phyloP scores from a whole-genome alignment of 2,797 vertebrate genomes.

The Ambastaia sidthimunki region DNA sequence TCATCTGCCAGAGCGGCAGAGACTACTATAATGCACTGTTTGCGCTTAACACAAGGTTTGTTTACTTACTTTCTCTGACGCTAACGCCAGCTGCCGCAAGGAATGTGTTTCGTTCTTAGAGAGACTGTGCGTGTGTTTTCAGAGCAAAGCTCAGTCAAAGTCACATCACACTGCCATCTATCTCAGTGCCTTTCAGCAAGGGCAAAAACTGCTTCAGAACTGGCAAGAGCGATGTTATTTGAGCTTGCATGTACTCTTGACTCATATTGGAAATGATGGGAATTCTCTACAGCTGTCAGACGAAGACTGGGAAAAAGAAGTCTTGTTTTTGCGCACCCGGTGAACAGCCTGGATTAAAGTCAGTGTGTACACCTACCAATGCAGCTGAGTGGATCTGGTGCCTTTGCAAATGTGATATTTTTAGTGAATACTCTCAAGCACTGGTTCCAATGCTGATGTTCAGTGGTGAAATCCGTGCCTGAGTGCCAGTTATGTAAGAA shows the following conservation, averaged over 20 bases:
- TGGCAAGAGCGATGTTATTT: background rate
- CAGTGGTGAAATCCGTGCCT: constrained; percentile 58
- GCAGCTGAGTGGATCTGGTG: constrained; percentile 18
- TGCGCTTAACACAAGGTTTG: constrained; percentile 7
- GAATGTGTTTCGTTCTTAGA: constrained; percentile 27
- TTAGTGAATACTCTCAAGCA: constrained; percentile 25
- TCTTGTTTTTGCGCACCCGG: constrained; percentile 29
- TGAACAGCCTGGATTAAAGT: constrained; percentile 17
- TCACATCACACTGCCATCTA: constrained; percentile 28
- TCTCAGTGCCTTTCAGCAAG: constrained; percentile 42
- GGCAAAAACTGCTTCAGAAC: background rate
- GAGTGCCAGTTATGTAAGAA: constrained; percentile 75
- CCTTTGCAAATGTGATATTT: constrained; percentile 48
- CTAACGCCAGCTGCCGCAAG: background rate
- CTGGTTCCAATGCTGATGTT: constrained; percentile 50
- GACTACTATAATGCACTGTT: constrained; percentile 23
- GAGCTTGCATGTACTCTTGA: constrained; percentile 17
- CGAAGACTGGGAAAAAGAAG: constrained; percentile 4
- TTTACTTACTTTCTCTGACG: constrained; percentile 29
- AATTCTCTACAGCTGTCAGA: constrained; percentile 31
- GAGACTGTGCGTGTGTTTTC: constrained; percentile 1
- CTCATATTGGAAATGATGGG: constrained; percentile 44
- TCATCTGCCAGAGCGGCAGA: constrained; percentile 23
- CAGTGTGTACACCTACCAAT: constrained; percentile 6
- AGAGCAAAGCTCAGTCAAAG: constrained; percentile 21